phyloP scores from a whole-genome alignment of 2,888 invertebrate genomes.

The Cerastis leucographa region DNA sequence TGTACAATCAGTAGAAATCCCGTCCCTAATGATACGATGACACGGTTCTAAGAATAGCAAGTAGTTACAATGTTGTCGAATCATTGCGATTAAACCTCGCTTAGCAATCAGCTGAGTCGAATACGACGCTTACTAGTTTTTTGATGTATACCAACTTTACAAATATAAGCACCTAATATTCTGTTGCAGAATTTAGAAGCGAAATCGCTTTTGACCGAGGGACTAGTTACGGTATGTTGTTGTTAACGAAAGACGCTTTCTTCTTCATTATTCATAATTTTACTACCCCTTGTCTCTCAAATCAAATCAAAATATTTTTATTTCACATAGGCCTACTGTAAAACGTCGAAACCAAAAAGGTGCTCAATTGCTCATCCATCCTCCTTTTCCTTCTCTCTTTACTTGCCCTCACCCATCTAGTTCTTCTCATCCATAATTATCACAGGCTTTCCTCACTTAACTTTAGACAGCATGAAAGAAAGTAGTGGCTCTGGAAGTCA shows the following conservation, averaged over 20 bases:
- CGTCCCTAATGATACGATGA: slow-evolving; percentile 18
- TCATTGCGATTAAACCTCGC: slow-evolving; percentile 30
- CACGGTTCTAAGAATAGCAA: slow-evolving; percentile 29
- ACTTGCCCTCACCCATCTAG: background rate
- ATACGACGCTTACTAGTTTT: background rate
- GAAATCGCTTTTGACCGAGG: background rate
- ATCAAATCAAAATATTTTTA: too few relatives aligned
- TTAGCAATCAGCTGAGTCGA: slow-evolving; percentile 23
- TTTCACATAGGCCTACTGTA: too few relatives aligned
- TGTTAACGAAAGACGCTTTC: background rate
- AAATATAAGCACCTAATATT: background rate
- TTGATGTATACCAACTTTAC: background rate
- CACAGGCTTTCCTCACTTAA: background rate
- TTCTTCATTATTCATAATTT: background rate
- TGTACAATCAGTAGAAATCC: slow-evolving; percentile 18
- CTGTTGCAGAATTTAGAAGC: background rate
- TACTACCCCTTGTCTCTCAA: too few relatives aligned
- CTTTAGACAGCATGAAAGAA: too few relatives aligned
- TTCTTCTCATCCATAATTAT: too few relatives aligned
- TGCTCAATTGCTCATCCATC: too few relatives aligned
- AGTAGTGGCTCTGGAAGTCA: background rate
- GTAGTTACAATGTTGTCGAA: slow-evolving; percentile 19
- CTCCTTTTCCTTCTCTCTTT: background rate
- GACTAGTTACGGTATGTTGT: background rate
- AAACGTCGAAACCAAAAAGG: too few relatives aligned